phyloP scores from a whole-genome alignment of 2,888 invertebrate genomes.

The Drosophila mulleri region DNA sequence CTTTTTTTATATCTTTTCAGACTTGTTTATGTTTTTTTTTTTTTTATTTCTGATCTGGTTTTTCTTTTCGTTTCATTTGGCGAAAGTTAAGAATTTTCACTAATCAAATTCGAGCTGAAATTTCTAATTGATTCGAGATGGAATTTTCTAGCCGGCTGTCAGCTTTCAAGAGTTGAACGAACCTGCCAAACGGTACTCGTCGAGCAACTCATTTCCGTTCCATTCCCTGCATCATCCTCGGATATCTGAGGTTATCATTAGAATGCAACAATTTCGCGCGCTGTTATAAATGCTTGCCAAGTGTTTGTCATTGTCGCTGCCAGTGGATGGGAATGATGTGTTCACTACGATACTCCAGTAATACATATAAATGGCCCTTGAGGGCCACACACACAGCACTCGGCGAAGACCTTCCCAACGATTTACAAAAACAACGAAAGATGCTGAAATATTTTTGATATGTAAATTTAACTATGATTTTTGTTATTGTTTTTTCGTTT shows the following conservation, averaged over 20 bases:
- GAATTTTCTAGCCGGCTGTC: background rate
- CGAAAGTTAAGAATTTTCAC: slow-evolving; percentile 75
- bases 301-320: slow-evolving; percentile 35
- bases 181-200: slow-evolving; percentile 50
- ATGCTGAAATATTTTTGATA: slow-evolving; percentile 43
- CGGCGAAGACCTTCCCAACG: slow-evolving; percentile 52
- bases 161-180: slow-evolving; percentile 54
- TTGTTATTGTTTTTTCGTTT: background rate
- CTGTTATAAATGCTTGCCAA: slow-evolving; percentile 31
- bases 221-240: slow-evolving; percentile 13
- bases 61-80: slow-evolving; percentile 52
- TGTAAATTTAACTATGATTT: slow-evolving; percentile 49
- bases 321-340: slow-evolving; percentile 17
- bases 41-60: slow-evolving; percentile 27
- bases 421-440: slow-evolving; percentile 48
- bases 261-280: slow-evolving; percentile 45
- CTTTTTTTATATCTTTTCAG: slow-evolving; percentile 12
- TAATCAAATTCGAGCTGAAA: slow-evolving; percentile 19
- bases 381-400: slow-evolving; percentile 41
- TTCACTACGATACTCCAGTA: slow-evolving; percentile 20
- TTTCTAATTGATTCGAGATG: slow-evolving; percentile 3
- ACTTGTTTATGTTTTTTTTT: slow-evolving; percentile 39
- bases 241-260: slow-evolving; percentile 29
- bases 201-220: slow-evolving; percentile 74
- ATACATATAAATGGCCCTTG: slow-evolving; percentile 29